Base-by-base conservation (phyloP, 2,113 vertebrate species). In the Stercorarius parasiticus region DNA sequence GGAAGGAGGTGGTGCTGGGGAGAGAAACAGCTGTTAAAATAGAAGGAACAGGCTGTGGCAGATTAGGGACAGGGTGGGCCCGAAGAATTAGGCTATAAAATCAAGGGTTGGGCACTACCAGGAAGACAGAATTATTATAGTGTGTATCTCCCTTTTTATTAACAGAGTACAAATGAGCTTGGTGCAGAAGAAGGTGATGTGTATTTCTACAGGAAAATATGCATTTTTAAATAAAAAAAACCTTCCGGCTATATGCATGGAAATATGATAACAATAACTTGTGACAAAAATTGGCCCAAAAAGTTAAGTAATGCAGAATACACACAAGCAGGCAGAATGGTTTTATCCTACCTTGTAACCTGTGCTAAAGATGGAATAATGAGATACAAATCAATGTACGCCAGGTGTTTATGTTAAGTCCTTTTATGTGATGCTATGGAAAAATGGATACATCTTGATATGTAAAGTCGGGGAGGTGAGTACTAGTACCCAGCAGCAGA, bases 381-480 rank as follows among this genome's bases (percentile, higher is more conserved):
- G 95, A 86, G 49, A 94, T 40, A 96, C 77, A 92, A n/a, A 59
- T 49, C 80, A 42, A 88, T 86, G 96, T 7, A 30, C 25, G 8
- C 65, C 12, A 22, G 34, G 86, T 88, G 95, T 67, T 96, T 70
- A 93, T 95, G 95, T 93, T 86, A 77, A 81, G 40, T 45, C 86
- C 81, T 73, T 86, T 66, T 36, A 88, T 96, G 96, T 74, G 93
- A 95, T 95, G 95, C 94, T 95, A 66, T 95, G 94, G 89, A 96
- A 70, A 94, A 96, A 97, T 96, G 95, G 89, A 90, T 73, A 96
- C 93, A 12, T 88, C 93, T 91, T 38, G 88, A 58, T 77, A 92
- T 90, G 91, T 34, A 30, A 72, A 25, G 65, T 67, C 4, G 26
- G 91, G 88, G 74, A 72, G 82, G 78, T n/a, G 86, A 93, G 90